Evolutionary conservation across 2,797 vertebrate genomes (phyloP).

Genomic region (Vespertilio murinus): DNA sequence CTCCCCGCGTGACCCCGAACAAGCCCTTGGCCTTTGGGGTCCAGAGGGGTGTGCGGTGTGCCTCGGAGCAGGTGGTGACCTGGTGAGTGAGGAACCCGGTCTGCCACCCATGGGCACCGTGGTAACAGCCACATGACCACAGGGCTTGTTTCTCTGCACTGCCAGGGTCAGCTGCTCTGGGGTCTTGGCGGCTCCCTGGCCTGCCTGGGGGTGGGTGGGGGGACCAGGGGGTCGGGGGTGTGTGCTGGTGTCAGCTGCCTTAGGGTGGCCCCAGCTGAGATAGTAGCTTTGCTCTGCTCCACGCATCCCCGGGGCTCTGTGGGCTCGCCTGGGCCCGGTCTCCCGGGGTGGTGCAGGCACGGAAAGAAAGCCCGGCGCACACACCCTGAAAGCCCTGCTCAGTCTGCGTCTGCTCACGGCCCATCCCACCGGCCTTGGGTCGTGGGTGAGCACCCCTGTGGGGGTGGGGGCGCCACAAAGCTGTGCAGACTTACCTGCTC

Average conservation of each 20-base stretch:
- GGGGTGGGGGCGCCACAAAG: rapidly evolving
- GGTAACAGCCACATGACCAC: rapidly evolving
- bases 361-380: rapidly evolving
- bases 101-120: rapidly evolving
- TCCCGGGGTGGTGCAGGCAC: rapidly evolving
- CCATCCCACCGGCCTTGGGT: rapidly evolving
- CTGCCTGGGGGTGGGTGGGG: rapidly evolving
- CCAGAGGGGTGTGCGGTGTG: rapidly evolving
- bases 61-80: background rate
- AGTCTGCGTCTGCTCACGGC: rapidly evolving
- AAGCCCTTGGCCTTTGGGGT: background rate
- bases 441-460: rapidly evolving
- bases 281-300: background rate
- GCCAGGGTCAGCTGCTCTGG: background rate
- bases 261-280: background rate
- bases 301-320: rapidly evolving
- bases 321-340: rapidly evolving
- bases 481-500: rapidly evolving
- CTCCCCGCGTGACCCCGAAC: background rate
- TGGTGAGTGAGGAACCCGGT: background rate
- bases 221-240: no score
- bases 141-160: rapidly evolving
- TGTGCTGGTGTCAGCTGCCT: background rate
- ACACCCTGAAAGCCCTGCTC: background rate
- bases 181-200: background rate